These are phyloP conservation scores for Catocala nupta DNA, from an alignment of 2,888 invertebrate species.

Conservation along the genomic window DNA sequence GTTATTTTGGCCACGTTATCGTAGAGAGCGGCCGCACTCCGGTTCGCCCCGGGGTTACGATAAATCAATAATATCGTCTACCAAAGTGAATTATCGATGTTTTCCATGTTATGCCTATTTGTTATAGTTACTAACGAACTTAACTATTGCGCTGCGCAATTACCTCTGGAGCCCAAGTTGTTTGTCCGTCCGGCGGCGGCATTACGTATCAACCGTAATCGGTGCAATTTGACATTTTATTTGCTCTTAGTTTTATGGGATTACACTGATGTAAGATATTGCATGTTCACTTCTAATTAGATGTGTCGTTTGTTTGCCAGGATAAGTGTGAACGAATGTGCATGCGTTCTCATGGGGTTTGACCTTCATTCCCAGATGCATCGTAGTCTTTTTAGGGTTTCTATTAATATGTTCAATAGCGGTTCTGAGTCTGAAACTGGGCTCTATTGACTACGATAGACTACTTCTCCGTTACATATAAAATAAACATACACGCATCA, in stretches of 20 bases:
- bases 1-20: slow-evolving; percentile 86
- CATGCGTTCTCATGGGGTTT: too few relatives aligned
- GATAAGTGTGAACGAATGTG: too few relatives aligned
- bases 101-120: slow-evolving; percentile 62
- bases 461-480: too few relatives aligned
- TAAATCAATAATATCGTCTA: slow-evolving; percentile 79
- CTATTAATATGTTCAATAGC: too few relatives aligned
- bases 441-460: too few relatives aligned
- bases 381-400: too few relatives aligned
- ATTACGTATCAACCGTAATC: slow-evolving; percentile 35
- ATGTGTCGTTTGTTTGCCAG: too few relatives aligned
- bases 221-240: slow-evolving; percentile 31
- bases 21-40: slow-evolving; percentile 67
- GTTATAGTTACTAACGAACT: slow-evolving; percentile 55
- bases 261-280: too few relatives aligned
- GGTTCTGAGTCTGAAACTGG: too few relatives aligned
- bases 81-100: slow-evolving; percentile 73
- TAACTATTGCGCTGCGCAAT: slow-evolving; percentile 50
- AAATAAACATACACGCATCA: too few relatives aligned
- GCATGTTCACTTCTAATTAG: too few relatives aligned
- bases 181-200: slow-evolving; percentile 36
- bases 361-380: too few relatives aligned
- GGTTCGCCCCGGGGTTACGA: slow-evolving; percentile 71
- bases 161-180: slow-evolving; percentile 41
- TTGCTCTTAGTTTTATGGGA: neutral